phyloP scores from a whole-genome alignment of 92 coral and sea anemone genomes.

The Actinernus sp. region DNA sequence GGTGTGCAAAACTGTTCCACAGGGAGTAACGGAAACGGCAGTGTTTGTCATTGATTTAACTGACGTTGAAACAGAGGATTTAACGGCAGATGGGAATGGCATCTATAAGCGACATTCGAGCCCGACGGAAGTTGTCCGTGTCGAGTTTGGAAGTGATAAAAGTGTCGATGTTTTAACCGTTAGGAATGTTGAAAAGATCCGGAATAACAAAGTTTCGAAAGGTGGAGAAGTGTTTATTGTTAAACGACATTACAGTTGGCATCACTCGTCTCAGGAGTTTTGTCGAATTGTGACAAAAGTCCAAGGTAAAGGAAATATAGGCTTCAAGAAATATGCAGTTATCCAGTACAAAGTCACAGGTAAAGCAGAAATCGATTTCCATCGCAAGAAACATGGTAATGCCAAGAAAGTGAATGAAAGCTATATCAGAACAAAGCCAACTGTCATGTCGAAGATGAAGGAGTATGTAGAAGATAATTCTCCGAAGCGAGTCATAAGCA shows the following conservation, averaged over 20 bases:
- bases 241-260: constrained; percentile 15
- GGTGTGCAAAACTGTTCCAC: constrained; percentile 15
- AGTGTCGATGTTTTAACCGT: too few species aligned
- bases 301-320: background rate
- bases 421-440: constrained; percentile 7
- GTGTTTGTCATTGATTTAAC: constrained; percentile 10
- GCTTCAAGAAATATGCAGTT: background rate
- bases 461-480: background rate
- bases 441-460: constrained; percentile 5
- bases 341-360: constrained; percentile 14
- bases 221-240: background rate
- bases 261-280: constrained; percentile 6
- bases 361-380: background rate
- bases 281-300: constrained; percentile 7
- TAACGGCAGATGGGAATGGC: constrained; percentile 13
- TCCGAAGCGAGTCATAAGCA: constrained; percentile 11
- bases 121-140: constrained; percentile 8
- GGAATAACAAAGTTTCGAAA: background rate
- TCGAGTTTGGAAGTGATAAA: background rate
- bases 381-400: constrained; percentile 5
- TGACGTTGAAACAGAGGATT: background rate
- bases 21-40: constrained; percentile 12
- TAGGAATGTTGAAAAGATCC: background rate
- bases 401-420: background rate
- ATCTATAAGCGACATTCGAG: constrained; percentile 4